phyloP scores from a whole-genome alignment of 2,888 invertebrate species.

The Drosophila ezoana region DNA sequence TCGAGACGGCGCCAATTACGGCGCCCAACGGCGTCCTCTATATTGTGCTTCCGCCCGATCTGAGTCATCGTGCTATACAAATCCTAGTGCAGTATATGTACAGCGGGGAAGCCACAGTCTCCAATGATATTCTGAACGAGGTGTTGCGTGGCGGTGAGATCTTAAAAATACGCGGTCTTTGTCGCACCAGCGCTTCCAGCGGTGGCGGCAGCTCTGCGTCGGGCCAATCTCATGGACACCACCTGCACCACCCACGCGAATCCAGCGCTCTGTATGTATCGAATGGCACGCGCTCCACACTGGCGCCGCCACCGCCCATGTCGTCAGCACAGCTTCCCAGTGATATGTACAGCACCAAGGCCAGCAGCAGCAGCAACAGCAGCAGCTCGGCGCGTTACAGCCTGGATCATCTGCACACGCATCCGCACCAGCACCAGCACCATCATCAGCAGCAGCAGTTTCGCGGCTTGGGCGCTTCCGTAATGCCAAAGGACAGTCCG shows the following conservation, averaged over 20 bases:
- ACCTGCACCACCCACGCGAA: slow-evolving; percentile 54
- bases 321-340: slow-evolving; percentile 59
- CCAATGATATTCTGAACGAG: slow-evolving; percentile 92
- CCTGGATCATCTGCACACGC: slow-evolving; percentile 59
- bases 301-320: slow-evolving; percentile 54
- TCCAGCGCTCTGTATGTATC: slow-evolving; percentile 67
- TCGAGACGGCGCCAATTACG: slow-evolving; percentile 82
- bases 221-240: slow-evolving; percentile 47
- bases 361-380: slow-evolving; percentile 47
- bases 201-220: slow-evolving; percentile 30
- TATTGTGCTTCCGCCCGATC: slow-evolving; percentile 92
- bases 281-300: slow-evolving; percentile 63
- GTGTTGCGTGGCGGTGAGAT: slow-evolving; percentile 93
- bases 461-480: slow-evolving; percentile 82
- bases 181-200: slow-evolving; percentile 86
- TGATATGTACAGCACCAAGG: slow-evolving; percentile 61
- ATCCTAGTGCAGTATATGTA: slow-evolving; percentile 95
- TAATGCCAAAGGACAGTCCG: slow-evolving; percentile 84
- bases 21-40: slow-evolving; percentile 86
- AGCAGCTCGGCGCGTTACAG: slow-evolving; percentile 56
- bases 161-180: slow-evolving; percentile 92
- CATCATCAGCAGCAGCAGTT: slow-evolving; percentile 69
- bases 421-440: slow-evolving; percentile 58
- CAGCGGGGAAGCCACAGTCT: slow-evolving; percentile 91
- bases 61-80: slow-evolving; percentile 91